Evolutionary conservation across 2,888 invertebrate species (phyloP), one percentile per base, ranked within the genome.

Genomic region (Drosophila paracracens): DNA sequence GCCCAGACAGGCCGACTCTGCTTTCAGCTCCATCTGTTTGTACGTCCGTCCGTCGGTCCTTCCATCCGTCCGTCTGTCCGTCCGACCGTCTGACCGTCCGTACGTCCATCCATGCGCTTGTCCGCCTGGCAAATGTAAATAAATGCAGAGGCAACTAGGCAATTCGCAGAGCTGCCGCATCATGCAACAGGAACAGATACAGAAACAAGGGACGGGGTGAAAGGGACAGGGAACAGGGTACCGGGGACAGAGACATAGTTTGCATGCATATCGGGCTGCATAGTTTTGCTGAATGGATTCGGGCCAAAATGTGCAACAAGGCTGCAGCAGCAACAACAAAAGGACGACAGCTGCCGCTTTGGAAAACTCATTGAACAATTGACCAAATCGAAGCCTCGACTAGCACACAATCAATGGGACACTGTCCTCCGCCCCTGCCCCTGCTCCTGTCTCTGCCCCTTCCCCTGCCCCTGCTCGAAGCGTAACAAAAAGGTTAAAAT

Each of bases 291-390:
- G 77, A 80, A 86, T 86, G 82, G 87, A 67, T 69, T 27, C 82
- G 85, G 64, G 40, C 69, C 67, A 64, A 83, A 77, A 62, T 83
- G 75, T 78, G 79, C 79, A 82, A 67, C 72, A 46, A 25, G 25
- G 16, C 50, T 54, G 38, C 54, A 53, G 46, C 29, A 53, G 35
- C 46, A 27, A 51, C 58, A 76, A 75, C 80, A 81, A 81, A 81
- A 81, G 67, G 62, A 65, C 82, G 70, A 76, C 90, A 88, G 90
- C 89, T 88, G 86, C 81, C 74, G 76, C 70, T 81, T 81, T 63
- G 86, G 43, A 70, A 89, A 81, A 75, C 88, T 80, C 85, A 85
- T 83, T 89, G 87, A 90, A 85, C 90, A 85, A 90, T 86, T 88
- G 84, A 80, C 71, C 80, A 82, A 89, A 83, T 83, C 83, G 89